Conservation (phyloP, 2,888 invertebrate species). For the Perizoma affinitatum region DNA sequence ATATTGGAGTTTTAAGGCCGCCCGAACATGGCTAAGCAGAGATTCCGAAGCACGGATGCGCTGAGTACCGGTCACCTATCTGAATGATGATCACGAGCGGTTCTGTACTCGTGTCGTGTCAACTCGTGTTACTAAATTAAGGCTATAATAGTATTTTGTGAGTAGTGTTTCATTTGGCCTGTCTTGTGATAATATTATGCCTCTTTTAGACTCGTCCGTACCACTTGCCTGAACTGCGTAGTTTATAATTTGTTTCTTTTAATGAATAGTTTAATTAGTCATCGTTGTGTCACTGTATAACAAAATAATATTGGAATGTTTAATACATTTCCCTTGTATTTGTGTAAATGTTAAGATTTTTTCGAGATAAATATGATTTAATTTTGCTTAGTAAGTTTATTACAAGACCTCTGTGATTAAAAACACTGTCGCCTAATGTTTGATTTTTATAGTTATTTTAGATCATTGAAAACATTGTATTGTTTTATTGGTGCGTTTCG, state of each 20-base stretch:
- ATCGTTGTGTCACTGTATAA: constrained; percentile 33
- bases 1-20: too few relatives aligned
- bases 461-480: constrained; percentile 40
- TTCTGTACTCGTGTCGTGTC: too few relatives aligned
- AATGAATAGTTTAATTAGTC: constrained; percentile 55
- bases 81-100: too few relatives aligned
- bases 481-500: constrained; percentile 42
- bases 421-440: constrained; percentile 58
- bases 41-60: too few relatives aligned
- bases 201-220: constrained; percentile 44
- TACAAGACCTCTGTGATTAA: constrained; percentile 65
- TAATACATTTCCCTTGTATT: constrained; percentile 43
- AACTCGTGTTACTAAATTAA: too few relatives aligned
- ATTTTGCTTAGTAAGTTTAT: constrained; percentile 45
- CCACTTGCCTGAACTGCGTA: constrained; percentile 59
- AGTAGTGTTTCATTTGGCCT: constrained; percentile 12
- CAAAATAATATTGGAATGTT: constrained; percentile 36
- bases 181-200: constrained; percentile 23
- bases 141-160: neutral
- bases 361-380: constrained; percentile 41
- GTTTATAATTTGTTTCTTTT: constrained; percentile 42
- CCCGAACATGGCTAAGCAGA: too few relatives aligned
- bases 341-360: constrained; percentile 40
- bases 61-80: too few relatives aligned
- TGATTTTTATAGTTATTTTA: constrained; percentile 50